phyloP scores from a whole-genome alignment of 1,140 invertebrate species.

The Meloidogyne hapla region DNA sequence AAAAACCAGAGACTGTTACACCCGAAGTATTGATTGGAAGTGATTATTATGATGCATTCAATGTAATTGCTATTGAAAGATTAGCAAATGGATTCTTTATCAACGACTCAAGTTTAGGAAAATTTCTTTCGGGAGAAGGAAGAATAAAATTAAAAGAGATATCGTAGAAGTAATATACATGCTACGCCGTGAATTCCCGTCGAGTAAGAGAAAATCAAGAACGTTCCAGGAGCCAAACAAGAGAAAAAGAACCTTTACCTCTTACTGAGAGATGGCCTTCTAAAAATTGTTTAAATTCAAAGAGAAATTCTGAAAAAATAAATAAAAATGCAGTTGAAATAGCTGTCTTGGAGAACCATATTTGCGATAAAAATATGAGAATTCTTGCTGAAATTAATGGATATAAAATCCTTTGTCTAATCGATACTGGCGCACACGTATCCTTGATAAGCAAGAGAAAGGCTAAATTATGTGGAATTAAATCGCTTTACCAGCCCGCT shows the following conservation, averaged over 20 bases:
- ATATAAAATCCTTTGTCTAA: background rate
- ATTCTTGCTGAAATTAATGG: background rate
- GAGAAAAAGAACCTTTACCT: too few species aligned
- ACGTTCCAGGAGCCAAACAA: too few species aligned
- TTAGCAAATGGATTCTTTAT: constrained; percentile 7
- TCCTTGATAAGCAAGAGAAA: background rate
- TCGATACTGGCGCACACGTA: constrained; percentile 8
- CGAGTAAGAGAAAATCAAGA: too few species aligned
- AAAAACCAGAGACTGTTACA: background rate
- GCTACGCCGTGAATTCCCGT: too few species aligned
- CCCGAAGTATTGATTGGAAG: background rate
- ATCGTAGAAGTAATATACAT: too few species aligned
- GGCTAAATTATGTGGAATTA: background rate
- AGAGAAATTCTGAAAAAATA: too few species aligned
- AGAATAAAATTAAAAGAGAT: background rate
- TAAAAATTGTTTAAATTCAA: too few species aligned
- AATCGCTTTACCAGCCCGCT: background rate
- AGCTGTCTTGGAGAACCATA: too few species aligned
- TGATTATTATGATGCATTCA: background rate
- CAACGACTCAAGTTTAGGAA: constrained; percentile 1
- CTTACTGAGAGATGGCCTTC: too few species aligned
- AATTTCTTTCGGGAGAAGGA: background rate
- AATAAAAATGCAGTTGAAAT: too few species aligned
- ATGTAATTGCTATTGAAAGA: background rate
- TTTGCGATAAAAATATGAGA: constrained; percentile 2